These are phyloP conservation scores for Motacilla alba DNA, from an alignment of 2,113 vertebrate genomes.

Conservation along the genomic window DNA sequence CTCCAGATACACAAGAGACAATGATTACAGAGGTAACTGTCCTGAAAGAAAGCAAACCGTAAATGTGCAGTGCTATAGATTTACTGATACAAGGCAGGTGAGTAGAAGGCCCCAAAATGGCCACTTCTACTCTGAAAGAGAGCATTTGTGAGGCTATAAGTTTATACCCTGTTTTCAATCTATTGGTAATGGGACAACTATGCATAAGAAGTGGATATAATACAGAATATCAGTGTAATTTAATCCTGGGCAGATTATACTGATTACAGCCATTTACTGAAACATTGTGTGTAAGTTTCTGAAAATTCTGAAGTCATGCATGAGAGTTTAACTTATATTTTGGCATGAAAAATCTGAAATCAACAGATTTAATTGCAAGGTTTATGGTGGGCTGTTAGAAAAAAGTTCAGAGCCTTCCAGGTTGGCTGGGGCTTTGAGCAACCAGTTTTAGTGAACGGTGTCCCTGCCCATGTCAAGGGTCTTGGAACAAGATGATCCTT, in stretches of 20 bases:
- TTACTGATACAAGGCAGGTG: background rate
- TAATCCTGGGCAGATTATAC: background rate
- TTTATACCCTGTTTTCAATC: background rate
- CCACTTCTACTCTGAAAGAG: background rate
- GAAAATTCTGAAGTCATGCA: background rate
- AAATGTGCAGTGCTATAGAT: background rate
- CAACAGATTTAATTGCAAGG: background rate
- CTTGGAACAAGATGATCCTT: background rate
- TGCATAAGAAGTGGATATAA: background rate
- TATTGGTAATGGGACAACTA: background rate
- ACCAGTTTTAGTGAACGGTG: rapidly evolving
- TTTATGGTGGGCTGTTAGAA: background rate
- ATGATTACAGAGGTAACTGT: background rate
- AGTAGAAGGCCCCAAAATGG: background rate
- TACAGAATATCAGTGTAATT: background rate
- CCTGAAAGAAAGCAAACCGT: background rate
- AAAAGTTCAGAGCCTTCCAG: background rate
- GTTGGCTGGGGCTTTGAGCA: background rate
- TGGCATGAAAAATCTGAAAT: background rate
- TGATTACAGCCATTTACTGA: background rate
- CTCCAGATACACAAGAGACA: background rate
- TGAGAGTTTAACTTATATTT: background rate
- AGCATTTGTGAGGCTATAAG: background rate
- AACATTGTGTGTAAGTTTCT: background rate
- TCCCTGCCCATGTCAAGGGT: background rate